These are phyloP conservation scores for Drosophila borborema DNA, from an alignment of 2,888 invertebrate species.

Conservation along the genomic window DNA sequence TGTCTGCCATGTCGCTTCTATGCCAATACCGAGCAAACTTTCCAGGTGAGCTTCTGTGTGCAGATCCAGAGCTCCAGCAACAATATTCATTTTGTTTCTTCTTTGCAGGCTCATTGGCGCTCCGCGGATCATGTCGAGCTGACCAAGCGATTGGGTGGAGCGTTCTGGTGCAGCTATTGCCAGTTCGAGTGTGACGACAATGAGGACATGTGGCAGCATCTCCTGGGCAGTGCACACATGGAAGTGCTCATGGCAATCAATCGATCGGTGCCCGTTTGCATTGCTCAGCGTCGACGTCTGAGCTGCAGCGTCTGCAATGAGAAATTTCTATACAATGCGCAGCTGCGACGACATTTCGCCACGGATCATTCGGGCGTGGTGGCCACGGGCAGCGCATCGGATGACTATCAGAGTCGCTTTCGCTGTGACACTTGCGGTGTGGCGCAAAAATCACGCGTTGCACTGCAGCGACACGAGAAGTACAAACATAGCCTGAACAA, in stretches of 20 bases:
- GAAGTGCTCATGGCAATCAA: conserved; percentile 92
- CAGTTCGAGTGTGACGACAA: conserved; percentile 89
- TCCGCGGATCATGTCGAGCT: conserved; percentile 87
- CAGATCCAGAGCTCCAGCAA: too few relatives aligned
- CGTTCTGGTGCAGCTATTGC: conserved; percentile 91
- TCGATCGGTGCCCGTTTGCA: conserved; percentile 92
- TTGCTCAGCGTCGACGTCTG: conserved; percentile 88
- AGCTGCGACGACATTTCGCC: conserved; percentile 86
- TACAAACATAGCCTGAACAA: conserved; percentile 87
- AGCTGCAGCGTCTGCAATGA: conserved; percentile 89
- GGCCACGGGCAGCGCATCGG: conserved; percentile 86
- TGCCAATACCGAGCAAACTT: conserved; percentile 90
- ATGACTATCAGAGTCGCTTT: conserved; percentile 88
- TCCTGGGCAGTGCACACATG: conserved; percentile 88
- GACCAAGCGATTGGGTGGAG: conserved; percentile 86
- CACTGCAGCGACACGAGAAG: conserved; percentile 89
- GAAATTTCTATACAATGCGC: conserved; percentile 91
- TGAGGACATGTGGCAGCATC: conserved; percentile 89
- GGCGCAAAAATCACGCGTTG: conserved; percentile 87
- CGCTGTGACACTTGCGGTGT: conserved; percentile 87
- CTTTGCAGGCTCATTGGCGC: conserved; percentile 89
- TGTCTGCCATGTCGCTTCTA: conserved; percentile 94
- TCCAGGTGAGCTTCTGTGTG: conserved; percentile 78
- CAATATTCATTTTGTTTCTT: too few relatives aligned
- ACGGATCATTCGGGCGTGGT: conserved; percentile 87